Evolutionary conservation across 2,113 vertebrate species (phyloP).

Genomic region (Notechis scutatus): DNA sequence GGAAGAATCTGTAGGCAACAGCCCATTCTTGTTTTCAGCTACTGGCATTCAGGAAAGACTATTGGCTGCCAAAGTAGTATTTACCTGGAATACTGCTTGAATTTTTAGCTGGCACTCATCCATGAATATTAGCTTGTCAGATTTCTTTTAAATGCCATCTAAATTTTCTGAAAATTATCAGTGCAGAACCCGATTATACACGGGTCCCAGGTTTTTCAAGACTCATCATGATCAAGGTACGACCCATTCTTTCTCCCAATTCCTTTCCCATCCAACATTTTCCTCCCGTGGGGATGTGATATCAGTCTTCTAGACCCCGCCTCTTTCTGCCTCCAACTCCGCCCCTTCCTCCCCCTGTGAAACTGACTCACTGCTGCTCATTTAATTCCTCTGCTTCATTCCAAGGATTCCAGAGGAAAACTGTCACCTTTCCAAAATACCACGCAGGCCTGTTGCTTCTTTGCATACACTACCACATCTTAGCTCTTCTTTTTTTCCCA

Average conservation of each 20-base stretch:
- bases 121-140: neutral
- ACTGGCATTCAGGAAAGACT: neutral
- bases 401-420: slow-evolving; percentile 53
- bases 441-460: slow-evolving; percentile 31
- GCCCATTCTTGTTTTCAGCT: neutral
- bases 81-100: neutral
- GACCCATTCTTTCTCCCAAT: neutral
- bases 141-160: neutral
- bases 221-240: neutral
- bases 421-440: slow-evolving; percentile 57
- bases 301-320: neutral
- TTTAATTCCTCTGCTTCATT: slow-evolving; percentile 46
- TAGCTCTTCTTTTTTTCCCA: neutral
- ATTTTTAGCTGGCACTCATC: neutral
- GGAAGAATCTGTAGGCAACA: neutral
- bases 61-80: neutral
- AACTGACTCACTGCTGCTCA: slow-evolving; percentile 48
- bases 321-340: neutral
- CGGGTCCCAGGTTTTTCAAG: neutral
- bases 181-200: neutral
- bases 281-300: neutral
- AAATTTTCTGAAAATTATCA: neutral
- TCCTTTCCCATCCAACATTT: neutral
- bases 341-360: neutral
- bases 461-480: slow-evolving; percentile 4